phyloP scores from a whole-genome alignment of 2,888 invertebrate species.

The Lycaena phlaeas region DNA sequence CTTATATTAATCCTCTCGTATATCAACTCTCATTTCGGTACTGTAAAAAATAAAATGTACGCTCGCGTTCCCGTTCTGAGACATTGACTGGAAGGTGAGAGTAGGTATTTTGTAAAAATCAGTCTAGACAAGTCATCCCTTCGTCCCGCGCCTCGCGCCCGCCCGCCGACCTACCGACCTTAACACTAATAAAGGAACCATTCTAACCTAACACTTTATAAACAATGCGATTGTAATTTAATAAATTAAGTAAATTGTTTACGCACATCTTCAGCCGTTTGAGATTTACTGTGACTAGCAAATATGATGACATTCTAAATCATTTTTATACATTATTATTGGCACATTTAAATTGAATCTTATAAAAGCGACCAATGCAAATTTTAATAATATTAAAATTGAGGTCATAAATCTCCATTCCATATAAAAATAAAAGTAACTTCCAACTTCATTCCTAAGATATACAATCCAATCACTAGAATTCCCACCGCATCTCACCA shows the following conservation, averaged over 20 bases:
- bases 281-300: slow-evolving; percentile 3
- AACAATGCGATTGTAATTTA: slow-evolving; percentile 18
- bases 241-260: slow-evolving; percentile 10
- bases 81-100: slow-evolving; percentile 27
- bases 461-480: no score
- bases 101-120: slow-evolving; percentile 38
- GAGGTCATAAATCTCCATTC: no score
- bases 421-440: no score
- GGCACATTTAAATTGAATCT: no score
- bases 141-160: slow-evolving; percentile 32
- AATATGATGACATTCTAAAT: not conserved
- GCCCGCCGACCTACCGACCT: slow-evolving; percentile 30
- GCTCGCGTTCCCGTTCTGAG: slow-evolving; percentile 16
- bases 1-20: slow-evolving; percentile 30
- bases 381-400: no score
- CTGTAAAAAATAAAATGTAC: slow-evolving; percentile 19
- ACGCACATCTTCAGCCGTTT: not conserved
- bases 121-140: slow-evolving; percentile 49
- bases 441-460: no score
- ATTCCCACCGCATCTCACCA: no score
- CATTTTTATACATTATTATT: not conserved
- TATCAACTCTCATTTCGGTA: slow-evolving; percentile 18
- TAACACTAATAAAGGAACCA: slow-evolving; percentile 37
- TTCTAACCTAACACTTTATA: slow-evolving; percentile 3
- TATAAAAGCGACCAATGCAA: no score